phyloP scores from a whole-genome alignment of 2,888 invertebrate genomes.

The Pardosa pseudoannulata region DNA sequence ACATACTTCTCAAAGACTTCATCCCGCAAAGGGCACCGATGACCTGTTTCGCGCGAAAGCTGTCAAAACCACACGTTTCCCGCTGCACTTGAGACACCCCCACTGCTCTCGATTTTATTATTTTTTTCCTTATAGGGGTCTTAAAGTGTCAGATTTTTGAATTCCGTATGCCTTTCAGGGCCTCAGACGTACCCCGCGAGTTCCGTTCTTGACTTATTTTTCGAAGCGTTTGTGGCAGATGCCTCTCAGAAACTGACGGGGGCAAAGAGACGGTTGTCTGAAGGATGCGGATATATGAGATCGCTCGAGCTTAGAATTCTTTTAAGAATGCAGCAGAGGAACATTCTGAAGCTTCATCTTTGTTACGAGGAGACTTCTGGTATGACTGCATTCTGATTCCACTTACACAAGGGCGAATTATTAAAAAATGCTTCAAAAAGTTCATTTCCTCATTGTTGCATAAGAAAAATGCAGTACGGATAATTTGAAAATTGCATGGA shows the following conservation, averaged over 20 bases:
- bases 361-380: too few species aligned
- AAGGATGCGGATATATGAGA: neutral
- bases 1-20: neutral
- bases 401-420: too few species aligned
- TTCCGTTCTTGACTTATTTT: slow-evolving; percentile 46
- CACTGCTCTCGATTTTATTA: slow-evolving; percentile 31
- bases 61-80: slow-evolving; percentile 25
- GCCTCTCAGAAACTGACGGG: neutral
- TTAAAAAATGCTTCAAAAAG: too few species aligned
- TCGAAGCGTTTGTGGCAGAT: neutral
- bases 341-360: too few species aligned
- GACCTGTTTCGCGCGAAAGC: slow-evolving; percentile 35
- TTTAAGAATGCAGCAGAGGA: too few species aligned
- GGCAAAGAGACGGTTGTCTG: neutral
- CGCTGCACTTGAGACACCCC: slow-evolving; percentile 57
- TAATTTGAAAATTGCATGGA: too few species aligned
- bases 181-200: slow-evolving; percentile 30
- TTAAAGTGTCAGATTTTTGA: slow-evolving; percentile 27
- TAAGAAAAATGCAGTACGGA: too few species aligned
- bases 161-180: neutral
- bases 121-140: slow-evolving; percentile 16
- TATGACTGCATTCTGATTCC: too few species aligned
- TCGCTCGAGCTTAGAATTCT: too few species aligned
- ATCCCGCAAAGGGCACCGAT: neutral
- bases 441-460: too few species aligned